Percentiles rank a stretch among this genome's conserved stretches.
These are phyloP conservation scores for Ctenosaura bakeri DNA, from an alignment of 2,797 vertebrate genomes.

Conservation along the genomic window DNA sequence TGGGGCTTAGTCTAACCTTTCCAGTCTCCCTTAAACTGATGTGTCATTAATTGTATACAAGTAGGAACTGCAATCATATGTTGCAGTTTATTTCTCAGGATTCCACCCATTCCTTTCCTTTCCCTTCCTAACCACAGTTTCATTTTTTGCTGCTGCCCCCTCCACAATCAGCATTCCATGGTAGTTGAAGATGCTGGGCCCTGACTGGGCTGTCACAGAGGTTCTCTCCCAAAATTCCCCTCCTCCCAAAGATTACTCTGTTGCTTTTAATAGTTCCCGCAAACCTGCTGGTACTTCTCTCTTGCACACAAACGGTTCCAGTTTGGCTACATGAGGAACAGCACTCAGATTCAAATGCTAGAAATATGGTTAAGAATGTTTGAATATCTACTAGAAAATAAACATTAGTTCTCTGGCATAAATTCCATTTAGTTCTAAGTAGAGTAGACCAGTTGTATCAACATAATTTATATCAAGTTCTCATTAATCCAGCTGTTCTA, in stretches of 20 bases:
- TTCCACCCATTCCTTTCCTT: neutral
- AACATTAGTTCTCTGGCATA: neutral
- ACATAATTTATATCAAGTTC: neutral
- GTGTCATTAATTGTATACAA: neutral
- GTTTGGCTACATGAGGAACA: neutral
- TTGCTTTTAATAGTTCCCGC: neutral
- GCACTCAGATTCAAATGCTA: neutral
- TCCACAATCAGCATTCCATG: neutral
- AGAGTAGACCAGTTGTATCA: neutral
- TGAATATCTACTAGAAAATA: neutral
- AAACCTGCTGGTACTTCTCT: neutral
- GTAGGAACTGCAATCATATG: neutral
- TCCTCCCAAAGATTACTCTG: neutral
- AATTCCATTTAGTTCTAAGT: neutral
- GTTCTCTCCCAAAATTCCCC: neutral
- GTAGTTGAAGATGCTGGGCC: neutral
- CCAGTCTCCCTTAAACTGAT: neutral
- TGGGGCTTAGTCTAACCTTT: neutral
- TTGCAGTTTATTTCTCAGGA: neutral
- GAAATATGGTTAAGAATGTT: neutral
- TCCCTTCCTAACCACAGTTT: neutral
- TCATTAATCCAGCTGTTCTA: too few species aligned
- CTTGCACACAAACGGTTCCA: neutral
- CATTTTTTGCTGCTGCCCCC: neutral
- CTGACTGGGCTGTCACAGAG: too few species aligned